Percentiles rank a stretch among this genome's conserved stretches.
Conservation (phyloP, 2,888 invertebrate genomes). For the Metellina segmentata region DNA sequence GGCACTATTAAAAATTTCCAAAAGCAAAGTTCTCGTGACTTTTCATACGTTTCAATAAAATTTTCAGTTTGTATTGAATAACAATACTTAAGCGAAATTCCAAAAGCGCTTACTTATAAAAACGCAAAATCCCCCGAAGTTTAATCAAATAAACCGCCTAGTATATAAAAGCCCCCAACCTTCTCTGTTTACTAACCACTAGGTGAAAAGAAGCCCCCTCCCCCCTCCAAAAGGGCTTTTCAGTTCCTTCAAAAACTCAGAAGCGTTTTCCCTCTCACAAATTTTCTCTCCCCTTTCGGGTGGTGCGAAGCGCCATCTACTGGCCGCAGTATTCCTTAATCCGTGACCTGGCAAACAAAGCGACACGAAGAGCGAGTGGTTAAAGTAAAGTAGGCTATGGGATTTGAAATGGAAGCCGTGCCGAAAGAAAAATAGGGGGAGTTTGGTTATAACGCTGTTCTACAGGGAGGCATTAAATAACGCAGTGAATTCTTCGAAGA, state of each 20-base stretch:
- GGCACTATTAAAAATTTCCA: neutral
- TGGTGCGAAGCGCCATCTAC: slow-evolving; percentile 42
- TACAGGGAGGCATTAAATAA: slow-evolving; percentile 57
- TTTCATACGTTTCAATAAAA: neutral
- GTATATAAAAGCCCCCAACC: neutral
- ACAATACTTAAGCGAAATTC: neutral
- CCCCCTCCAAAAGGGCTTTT: neutral
- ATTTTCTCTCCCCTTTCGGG: slow-evolving; percentile 8
- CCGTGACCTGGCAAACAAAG: slow-evolving; percentile 48
- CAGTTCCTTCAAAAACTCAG: neutral
- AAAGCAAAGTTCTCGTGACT: neutral
- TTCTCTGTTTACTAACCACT: neutral
- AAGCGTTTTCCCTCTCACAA: neutral
- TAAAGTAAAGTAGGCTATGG: slow-evolving; percentile 62
- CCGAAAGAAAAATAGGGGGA: slow-evolving; percentile 48
- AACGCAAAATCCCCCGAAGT: neutral
- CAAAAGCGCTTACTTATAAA: neutral
- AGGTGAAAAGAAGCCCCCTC: slow-evolving; percentile 4
- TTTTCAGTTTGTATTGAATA: neutral
- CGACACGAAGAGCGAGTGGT: slow-evolving; percentile 31
- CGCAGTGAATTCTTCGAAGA: slow-evolving; percentile 35
- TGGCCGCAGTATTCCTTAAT: slow-evolving; percentile 21
- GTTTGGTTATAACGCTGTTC: slow-evolving; percentile 39
- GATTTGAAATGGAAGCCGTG: slow-evolving; percentile 58
- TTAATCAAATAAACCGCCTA: neutral